phyloP scores from a whole-genome alignment of 2,888 invertebrate species.

The Drosophila borealis region DNA sequence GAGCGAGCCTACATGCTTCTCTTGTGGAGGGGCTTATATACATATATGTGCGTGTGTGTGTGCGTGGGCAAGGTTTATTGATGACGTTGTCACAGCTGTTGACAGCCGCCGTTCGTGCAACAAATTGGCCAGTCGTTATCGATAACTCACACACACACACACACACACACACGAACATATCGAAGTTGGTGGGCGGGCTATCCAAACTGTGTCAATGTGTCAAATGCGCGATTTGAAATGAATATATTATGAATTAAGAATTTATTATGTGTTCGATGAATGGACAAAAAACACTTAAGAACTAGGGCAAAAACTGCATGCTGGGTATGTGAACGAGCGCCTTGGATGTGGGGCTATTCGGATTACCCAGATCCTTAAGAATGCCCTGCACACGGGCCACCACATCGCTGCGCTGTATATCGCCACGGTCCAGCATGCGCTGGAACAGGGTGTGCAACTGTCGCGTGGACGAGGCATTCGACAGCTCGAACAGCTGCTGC shows the following conservation, averaged over 20 bases:
- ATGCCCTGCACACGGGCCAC: conserved; percentile 81
- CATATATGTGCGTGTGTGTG: not conserved
- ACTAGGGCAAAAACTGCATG: conserved; percentile 81
- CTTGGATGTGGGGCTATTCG: conserved; percentile 79
- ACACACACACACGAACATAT: conserved; percentile 5
- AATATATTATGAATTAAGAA: conserved; percentile 38
- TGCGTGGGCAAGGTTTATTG: conserved; percentile 15
- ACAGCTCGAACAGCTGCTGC: conserved; percentile 77
- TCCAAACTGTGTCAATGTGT: conserved; percentile 70
- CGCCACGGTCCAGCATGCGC: conserved; percentile 82
- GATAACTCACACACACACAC: conserved; percentile 43
- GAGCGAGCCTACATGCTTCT: conserved; percentile 9
- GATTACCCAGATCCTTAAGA: conserved; percentile 82
- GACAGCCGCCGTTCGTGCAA: conserved; percentile 30
- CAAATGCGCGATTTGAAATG: conserved; percentile 40
- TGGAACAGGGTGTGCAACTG: conserved; percentile 83
- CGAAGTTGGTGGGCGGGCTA: conserved; percentile 30
- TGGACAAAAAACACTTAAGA: conserved; percentile 52
- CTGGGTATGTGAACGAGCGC: conserved; percentile 82
- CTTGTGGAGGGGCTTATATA: not conserved
- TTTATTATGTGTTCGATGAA: conserved; percentile 47
- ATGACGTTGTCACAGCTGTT: conserved; percentile 65
- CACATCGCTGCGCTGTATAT: conserved; percentile 83
- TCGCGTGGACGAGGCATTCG: conserved; percentile 80
- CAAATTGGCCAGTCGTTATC: conserved; percentile 59